Evolutionary conservation across 2,113 vertebrate genomes (phyloP), one percentile per base, ranked within the genome.

Genomic region (Hystrix brachyura): DNA sequence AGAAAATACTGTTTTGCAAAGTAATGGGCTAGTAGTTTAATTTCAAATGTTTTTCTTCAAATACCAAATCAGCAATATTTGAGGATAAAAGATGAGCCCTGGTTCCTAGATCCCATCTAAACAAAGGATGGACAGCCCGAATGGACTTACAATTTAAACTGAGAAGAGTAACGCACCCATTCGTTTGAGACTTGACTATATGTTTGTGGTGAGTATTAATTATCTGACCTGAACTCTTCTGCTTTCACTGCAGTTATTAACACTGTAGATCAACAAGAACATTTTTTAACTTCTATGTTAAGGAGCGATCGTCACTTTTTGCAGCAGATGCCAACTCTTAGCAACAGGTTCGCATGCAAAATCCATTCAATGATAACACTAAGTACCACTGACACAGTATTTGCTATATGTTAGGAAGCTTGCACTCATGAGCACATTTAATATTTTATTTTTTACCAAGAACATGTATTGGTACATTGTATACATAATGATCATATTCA

Each of bases 131-230:
- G 10, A 55, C 15, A 51, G 57, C 38, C 29, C 87, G 32, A 51
- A 57, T 83, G 18, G 74, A 53, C 67, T 46, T 94, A 53, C 21
- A 38, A 34, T 67, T 21, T 80, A 90, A 95, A 15, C 59, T 46
- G 43, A 82, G 79, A 90, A 93, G 65, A 96, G 34, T 81, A 74
- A 92, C 86, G 55, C 91, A 79, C 27, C 53, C 21, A 74, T 19
- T 86, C 25, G 78, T 85, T 89, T 85, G 27, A 88, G n/a, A 67
- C 34, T 91, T 91, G 51, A 55, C 38, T 78, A 85, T 86, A 89
- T n/a, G 92, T 96, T 7, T 84, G 12, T 87, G 48, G n/a, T 86
- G 64, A 94, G 21, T 65, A 79, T 55, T 94, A 94, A 97, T 85
- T 60, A 78, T 76, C 11, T 90, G 51, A 92, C 57, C 23, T 78